Evolutionary conservation across 92 coral and sea anemone genomes (phyloP).

Genomic region (Anthopleura xanthogrammica): DNA sequence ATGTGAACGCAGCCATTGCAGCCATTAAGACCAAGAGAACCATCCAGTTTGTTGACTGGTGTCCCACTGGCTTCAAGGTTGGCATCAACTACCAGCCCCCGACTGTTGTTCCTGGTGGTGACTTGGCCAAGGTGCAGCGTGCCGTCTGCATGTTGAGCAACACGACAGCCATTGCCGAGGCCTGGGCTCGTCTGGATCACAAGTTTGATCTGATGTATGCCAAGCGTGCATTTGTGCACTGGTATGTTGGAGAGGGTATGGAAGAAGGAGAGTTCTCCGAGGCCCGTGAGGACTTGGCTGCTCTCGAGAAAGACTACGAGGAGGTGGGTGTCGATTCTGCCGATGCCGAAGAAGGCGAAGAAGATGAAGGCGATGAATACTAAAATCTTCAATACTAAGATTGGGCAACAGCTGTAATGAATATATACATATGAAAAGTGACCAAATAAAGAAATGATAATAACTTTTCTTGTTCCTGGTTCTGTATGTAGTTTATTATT

Average conservation of each 20-base stretch:
- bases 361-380: constrained; percentile 35
- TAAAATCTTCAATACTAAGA: constrained; percentile 2
- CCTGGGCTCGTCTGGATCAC: constrained; percentile 23
- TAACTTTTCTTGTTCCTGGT: no score
- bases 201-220: constrained; percentile 84
- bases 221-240: constrained; percentile 94
- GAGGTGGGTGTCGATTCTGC: constrained; percentile 62
- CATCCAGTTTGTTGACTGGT: no score
- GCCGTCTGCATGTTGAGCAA: no score
- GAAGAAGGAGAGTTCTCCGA: constrained; percentile 94
- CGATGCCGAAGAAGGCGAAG: constrained; percentile 51
- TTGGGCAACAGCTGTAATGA: no score
- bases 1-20: no score
- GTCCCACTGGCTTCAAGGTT: no score
- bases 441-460: no score
- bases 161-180: no score
- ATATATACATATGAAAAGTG: neutral
- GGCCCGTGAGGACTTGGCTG: constrained; percentile 90
- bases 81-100: no score
- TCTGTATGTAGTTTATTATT: neutral
- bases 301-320: constrained; percentile 71
- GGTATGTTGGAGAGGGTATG: constrained; percentile 94
- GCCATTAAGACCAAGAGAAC: no score
- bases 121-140: no score
- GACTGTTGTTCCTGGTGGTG: no score